A percentile compares a stretch with the other conserved stretches of the same genome.
Conservation (phyloP, 2,888 invertebrate species). For the Marasmarcha lunaedactyla region DNA sequence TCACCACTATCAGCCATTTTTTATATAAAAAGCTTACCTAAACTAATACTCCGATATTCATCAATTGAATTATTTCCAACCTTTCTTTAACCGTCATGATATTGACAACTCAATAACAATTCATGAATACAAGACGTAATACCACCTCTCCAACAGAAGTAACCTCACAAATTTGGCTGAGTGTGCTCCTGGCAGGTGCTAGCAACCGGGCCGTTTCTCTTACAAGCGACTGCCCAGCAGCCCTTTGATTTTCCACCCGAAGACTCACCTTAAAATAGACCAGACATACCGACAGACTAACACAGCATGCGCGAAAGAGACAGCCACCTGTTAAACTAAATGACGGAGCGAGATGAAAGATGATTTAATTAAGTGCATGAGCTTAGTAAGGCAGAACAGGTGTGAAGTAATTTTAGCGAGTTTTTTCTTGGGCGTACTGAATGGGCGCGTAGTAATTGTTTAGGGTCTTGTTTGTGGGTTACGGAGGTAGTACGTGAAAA, state of each 20-base stretch:
- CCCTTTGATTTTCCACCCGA: conserved; percentile 31
- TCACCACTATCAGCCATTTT: too few species aligned
- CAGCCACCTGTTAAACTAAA: conserved; percentile 1
- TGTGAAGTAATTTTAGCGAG: too few species aligned
- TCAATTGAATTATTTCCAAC: too few species aligned
- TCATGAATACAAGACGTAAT: too few species aligned
- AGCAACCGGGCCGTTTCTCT: neutral
- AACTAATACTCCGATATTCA: too few species aligned
- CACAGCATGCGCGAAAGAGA: conserved; percentile 7
- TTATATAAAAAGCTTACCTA: too few species aligned
- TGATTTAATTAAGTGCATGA: conserved; percentile 8
- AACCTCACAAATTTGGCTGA: conserved; percentile 6
- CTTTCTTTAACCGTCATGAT: too few species aligned
- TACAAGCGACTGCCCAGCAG: conserved; percentile 10
- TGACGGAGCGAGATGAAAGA: conserved; percentile 12
- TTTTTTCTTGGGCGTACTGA: too few species aligned
- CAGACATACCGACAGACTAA: conserved; percentile 21
- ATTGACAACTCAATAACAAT: too few species aligned
- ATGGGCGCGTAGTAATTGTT: too few species aligned
- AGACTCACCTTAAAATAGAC: conserved; percentile 27
- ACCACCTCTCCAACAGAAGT: conserved; percentile 9
- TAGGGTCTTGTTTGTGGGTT: too few species aligned
- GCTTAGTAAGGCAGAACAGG: neutral
- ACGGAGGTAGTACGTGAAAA: too few species aligned
- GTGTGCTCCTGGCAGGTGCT: neutral